These are phyloP conservation scores for Sorex fumeus DNA, from an alignment of 2,113 vertebrate genomes.

Conservation along the genomic window DNA sequence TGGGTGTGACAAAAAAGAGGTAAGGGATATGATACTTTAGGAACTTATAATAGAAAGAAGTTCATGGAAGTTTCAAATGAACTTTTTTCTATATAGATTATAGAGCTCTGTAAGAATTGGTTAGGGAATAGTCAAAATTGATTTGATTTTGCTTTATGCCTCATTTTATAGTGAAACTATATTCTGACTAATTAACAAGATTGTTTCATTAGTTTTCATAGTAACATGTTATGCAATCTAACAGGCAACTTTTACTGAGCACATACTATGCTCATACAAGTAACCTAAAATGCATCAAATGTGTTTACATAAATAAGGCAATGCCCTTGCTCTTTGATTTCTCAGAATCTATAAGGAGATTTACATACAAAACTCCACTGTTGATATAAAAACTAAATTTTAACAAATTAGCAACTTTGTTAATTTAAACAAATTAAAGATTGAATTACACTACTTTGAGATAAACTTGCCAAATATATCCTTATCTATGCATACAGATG, in stretches of 20 bases:
- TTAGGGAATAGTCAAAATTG: slow-evolving; percentile 24
- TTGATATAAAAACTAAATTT: not conserved
- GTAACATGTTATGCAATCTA: not conserved
- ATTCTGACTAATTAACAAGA: not conserved
- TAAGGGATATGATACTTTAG: not conserved
- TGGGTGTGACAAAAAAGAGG: not conserved
- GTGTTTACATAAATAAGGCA: not conserved
- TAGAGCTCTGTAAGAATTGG: not conserved
- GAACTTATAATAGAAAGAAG: not conserved
- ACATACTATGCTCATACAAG: not conserved
- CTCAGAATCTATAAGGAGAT: not conserved
- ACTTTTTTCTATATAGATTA: not conserved
- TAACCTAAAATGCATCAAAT: not conserved
- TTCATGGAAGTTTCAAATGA: not conserved
- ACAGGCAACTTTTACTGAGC: not conserved
- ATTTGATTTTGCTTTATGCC: not conserved
- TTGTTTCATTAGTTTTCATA: slow-evolving; percentile 47
- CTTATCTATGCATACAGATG: not conserved
- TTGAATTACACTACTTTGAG: not conserved
- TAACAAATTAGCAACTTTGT: not conserved
- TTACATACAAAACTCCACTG: not conserved
- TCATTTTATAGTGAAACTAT: not conserved
- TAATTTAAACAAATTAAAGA: not conserved
- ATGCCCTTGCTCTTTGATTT: not conserved
- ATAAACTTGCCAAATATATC: not conserved